Evolutionary conservation across 2,888 invertebrate genomes (phyloP), one percentile per base, ranked within the genome.

Genomic region (Agrochola litura): DNA sequence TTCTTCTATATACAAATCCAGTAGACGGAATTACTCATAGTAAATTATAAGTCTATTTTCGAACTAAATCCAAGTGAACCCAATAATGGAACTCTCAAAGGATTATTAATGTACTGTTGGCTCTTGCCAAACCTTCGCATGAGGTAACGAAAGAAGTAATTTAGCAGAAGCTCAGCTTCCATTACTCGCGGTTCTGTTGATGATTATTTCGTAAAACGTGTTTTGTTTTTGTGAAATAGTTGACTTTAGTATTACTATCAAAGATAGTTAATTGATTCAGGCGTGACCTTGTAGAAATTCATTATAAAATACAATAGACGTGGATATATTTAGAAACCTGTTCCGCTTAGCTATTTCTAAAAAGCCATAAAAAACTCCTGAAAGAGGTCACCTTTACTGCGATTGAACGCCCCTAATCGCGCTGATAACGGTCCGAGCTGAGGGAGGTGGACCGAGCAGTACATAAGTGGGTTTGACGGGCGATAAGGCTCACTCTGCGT

Each of bases 151-250:
- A 67, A 70, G 70, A 84, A 85, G 82, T 79, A 80, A 80, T 77
- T 73, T 22, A 82, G 73, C 64, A 54, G 9, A 49, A 65, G 58
- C 49, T 61, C 58, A n/a, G 63, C 60, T 72, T 73, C 72, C 76
- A 77, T 77, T 69, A 80, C 30, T 41, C 12, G n/a, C 22, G 71
- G 72, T 76, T 56, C 68, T 66, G 61, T 69, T 41, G n/a, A 74
- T 85, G 69, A 85, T 85, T 85, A 85, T 85, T 80, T 68, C 19
- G 56, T 9, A 61, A 74, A 46, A 71, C 54, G 41, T 79, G 79
- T 65, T 49, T n/a, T 70, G 30, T 65, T 30, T 72, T 25, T 60
- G 49, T 67, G 25, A 25, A 58, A 73, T 77, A 66, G 67, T 70
- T 54, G 30, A 49, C 19, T 64, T 25, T 58, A 30, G n/a, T 54